Evolutionary conservation across 2,113 vertebrate species (phyloP).

Genomic region (Tragulus kanchil): DNA sequence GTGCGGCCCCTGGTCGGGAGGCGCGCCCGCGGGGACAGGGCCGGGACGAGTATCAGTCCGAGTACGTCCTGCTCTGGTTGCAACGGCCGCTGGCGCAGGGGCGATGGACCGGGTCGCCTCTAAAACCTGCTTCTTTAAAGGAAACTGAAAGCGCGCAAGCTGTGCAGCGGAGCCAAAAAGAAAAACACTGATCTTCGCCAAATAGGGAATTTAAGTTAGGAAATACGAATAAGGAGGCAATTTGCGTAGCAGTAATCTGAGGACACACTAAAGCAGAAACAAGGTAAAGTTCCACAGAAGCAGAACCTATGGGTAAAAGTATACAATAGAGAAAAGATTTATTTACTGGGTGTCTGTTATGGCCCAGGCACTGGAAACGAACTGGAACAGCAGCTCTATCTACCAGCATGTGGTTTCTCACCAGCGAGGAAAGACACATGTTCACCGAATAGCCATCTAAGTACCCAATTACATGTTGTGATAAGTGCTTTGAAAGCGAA

Average conservation of each 20-base stretch:
- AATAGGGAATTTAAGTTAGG: not conserved
- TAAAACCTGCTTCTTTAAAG: not conserved
- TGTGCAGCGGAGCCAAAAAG: not conserved
- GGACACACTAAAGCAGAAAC: not conserved
- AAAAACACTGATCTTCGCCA: not conserved
- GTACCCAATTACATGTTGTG: not conserved
- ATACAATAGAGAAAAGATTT: not conserved
- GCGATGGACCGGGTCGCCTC: not conserved
- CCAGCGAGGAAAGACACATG: not conserved
- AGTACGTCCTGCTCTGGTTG: not conserved
- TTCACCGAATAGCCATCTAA: not conserved
- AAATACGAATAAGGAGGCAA: not conserved
- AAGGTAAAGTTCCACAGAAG: not conserved
- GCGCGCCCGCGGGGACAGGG: not conserved
- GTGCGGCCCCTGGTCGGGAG: accelerated
- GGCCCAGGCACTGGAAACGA: not conserved
- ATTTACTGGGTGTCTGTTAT: not conserved
- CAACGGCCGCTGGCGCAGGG: not conserved
- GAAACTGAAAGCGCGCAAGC: not conserved
- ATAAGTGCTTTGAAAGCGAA: not conserved
- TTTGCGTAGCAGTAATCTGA: slow-evolving; percentile 18
- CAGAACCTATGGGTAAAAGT: not conserved
- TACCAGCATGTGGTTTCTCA: not conserved
- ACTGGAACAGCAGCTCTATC: not conserved
- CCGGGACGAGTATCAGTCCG: not conserved